Evolutionary conservation across 2,113 vertebrate species (phyloP), one percentile per base, ranked within the genome.

Genomic region (Macquaria ambigua): DNA sequence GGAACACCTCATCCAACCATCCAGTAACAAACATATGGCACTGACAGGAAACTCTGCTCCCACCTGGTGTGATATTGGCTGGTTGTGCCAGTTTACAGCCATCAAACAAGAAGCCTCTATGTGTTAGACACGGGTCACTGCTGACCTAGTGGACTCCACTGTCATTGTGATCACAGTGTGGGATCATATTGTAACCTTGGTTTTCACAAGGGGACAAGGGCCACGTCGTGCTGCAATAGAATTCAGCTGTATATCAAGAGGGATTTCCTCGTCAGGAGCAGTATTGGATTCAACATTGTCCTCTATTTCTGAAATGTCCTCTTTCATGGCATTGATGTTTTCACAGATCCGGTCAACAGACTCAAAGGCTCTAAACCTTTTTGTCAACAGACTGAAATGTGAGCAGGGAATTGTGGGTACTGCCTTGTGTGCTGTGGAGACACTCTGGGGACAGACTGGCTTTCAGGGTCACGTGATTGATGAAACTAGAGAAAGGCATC

Each of bases 311-410:
- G 50, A 55, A 71, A 71, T 48, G 77, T 62, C 70, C 56, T 72
- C 41, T 74, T 78, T 72, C 46, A 46, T 61, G 20, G 52, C 46
- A 55, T 16, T 37, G 59, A 46, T 64, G 41, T 77, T 83, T 46
- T 77, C 72, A 34, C 34, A 34, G 34, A 34, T 34, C 34, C 34
- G 12, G 55, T 63, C 67, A 41, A 28, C 3, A 61, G 12, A 46
- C 81, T 50, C 55, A 53, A 50, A 62, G 62, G 31, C 55, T 68
- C 9, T 68, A 18, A 66, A 76, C 64, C 39, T 69, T 74, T 79
- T 72, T 74, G 82, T 84, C 74, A 78, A 64, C 52, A 53, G 62
- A 67, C 28, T 74, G 52, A 87, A 87, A 81, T 50, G 52, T 64
- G 68, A 68, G 43, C 46, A 71, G 58, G 53, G 53, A 74, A 69